These are phyloP conservation scores for Andrena bucephala DNA, from an alignment of 2,888 invertebrate genomes.

Conservation along the genomic window DNA sequence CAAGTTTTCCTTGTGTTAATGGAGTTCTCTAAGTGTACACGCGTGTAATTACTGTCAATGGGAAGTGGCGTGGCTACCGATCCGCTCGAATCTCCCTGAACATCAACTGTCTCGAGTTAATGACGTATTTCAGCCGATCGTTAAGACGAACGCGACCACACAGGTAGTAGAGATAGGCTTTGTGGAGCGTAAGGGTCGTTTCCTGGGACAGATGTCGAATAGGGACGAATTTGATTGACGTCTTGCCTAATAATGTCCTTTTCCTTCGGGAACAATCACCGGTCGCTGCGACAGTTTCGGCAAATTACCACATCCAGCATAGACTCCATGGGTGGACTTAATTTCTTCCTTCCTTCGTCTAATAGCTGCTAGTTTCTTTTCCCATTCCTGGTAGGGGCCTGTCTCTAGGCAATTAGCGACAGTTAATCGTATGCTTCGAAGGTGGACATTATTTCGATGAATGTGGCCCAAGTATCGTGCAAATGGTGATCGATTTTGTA, in stretches of 20 bases:
- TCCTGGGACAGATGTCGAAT: conserved; percentile 43
- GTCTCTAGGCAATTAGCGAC: conserved; percentile 33
- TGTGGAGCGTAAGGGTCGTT: conserved; percentile 23
- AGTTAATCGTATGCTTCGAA: conserved; percentile 32
- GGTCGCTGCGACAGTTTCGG: conserved; percentile 23
- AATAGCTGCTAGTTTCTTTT: conserved; percentile 61
- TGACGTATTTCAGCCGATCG: conserved; percentile 72
- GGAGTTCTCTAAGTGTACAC: conserved; percentile 22
- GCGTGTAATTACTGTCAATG: conserved; percentile 60
- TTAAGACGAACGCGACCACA: conserved; percentile 70
- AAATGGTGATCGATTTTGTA: neutral
- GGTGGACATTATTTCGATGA: conserved; percentile 21
- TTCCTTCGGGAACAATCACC: conserved; percentile 35
- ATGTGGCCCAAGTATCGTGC: neutral
- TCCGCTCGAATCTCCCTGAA: conserved; percentile 48
- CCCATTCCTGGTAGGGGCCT: conserved; percentile 11
- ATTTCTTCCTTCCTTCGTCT: conserved; percentile 53
- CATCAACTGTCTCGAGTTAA: conserved; percentile 64
- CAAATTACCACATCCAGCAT: conserved; percentile 35
- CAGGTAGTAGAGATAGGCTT: conserved; percentile 55
- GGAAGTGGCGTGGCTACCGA: conserved; percentile 40
- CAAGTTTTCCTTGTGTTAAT: conserved; percentile 30
- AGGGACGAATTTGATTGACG: conserved; percentile 64
- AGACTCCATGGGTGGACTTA: conserved; percentile 36
- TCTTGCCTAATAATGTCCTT: conserved; percentile 58